Evolutionary conservation across 2,888 invertebrate genomes (phyloP), one percentile per base, ranked within the genome.

Genomic region (Patella ulyssiponensis): DNA sequence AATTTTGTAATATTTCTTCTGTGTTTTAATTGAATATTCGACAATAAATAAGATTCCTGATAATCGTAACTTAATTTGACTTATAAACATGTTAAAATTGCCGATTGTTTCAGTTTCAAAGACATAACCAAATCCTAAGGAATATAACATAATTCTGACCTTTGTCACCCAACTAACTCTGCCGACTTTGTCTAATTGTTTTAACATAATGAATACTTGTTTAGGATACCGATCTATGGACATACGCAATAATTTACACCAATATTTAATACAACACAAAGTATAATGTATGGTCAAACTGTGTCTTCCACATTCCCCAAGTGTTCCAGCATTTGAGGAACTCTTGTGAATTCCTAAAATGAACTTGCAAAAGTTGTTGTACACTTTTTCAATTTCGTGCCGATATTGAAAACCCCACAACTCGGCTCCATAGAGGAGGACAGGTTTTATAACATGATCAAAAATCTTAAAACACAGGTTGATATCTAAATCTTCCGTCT

Each of bases 11-110:
- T 64, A 14, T 64, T 64, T 64, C 64, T n/a, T 64, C 23, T 64
- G n/a, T 20, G 64, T 64, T 64, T 64, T 7, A 64, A 64, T 12
- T n/a, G 64, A 12, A 64, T 64, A 64, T 20, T 64, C 12, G 64
- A 64, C n/a, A 20, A 11, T 64, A 64, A 64, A 64, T 64, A 64
- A 12, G 64, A 64, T 20, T 64, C 64, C 23, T 64, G 64, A 64
- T 20, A 64, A 14, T 64, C 64, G n/a, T 64, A 64, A 64, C 23
- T 64, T 64, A 64, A n/a, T n/a, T n/a, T n/a, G n/a, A n/a, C n/a
- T n/a, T n/a, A n/a, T n/a, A n/a, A n/a, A 64, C 3, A 20, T 17
- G 3, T 17, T 11, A n/a, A 17, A n/a, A 64, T 20, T 64, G 20
- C 64, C 23, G 4, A 64, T 64, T n/a, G 7, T 17, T 17, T 64